A percentile compares a stretch with the other conserved stretches of the same genome.
phyloP scores from a whole-genome alignment of 2,113 vertebrate species.

The Ctenomys sociabilis region DNA sequence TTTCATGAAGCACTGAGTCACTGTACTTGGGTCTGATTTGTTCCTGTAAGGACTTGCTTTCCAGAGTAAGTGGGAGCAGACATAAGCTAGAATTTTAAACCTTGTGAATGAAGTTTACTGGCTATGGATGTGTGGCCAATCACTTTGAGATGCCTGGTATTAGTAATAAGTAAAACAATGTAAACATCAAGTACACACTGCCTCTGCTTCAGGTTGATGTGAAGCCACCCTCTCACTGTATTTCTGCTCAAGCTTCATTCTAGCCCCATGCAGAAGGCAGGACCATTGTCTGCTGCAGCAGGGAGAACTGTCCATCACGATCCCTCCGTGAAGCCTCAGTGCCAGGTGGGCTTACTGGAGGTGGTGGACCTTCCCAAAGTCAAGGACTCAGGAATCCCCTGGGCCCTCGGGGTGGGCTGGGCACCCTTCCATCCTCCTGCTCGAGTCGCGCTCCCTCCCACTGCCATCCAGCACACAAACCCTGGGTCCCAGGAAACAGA shows the following conservation, averaged over 20 bases:
- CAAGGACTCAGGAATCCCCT: neutral
- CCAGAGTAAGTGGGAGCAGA: neutral
- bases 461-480: neutral
- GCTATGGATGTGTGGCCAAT: neutral
- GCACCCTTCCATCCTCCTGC: neutral
- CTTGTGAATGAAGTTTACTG: neutral
- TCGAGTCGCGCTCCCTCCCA: no score
- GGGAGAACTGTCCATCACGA: neutral
- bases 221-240: neutral
- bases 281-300: no score
- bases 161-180: neutral
- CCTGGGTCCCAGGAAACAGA: neutral
- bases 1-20: neutral
- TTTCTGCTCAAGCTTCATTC: neutral
- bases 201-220: neutral
- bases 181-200: neutral
- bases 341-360: neutral
- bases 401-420: neutral
- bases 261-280: neutral
- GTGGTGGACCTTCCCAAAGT: neutral
- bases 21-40: neutral
- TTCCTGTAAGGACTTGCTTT: neutral
- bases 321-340: no score
- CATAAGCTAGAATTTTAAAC: neutral
- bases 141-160: neutral